These are phyloP conservation scores for Drosophila parthenogenetica DNA, from an alignment of 2,888 invertebrate species.

Conservation along the genomic window DNA sequence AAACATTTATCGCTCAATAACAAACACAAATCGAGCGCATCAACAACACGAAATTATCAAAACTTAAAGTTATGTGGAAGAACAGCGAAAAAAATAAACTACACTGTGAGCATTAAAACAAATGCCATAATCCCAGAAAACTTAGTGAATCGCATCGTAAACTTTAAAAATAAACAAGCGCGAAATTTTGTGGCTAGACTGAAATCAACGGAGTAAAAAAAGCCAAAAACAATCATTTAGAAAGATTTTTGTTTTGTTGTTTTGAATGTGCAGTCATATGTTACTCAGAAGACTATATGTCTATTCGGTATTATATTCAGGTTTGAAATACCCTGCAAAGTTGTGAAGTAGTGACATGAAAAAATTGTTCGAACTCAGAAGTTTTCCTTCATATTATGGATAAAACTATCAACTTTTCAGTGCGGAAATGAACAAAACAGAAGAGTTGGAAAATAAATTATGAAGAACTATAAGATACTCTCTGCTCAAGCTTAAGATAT, in stretches of 20 bases:
- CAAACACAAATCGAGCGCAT: conserved; percentile 43
- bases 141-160: conserved; percentile 60
- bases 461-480: no score
- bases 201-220: conserved; percentile 29
- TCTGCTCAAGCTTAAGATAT: no score
- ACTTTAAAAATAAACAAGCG: conserved; percentile 71
- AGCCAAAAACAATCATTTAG: conserved; percentile 8
- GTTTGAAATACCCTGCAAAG: conserved; percentile 7
- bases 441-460: no score
- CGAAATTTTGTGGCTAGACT: conserved; percentile 47
- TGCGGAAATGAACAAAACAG: no score
- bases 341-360: background rate
- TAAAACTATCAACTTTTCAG: no score
- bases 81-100: conserved; percentile 7
- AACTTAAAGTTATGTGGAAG: conserved; percentile 5
- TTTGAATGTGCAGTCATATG: conserved; percentile 23
- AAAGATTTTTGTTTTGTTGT: conserved; percentile 22
- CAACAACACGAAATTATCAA: conserved; percentile 44
- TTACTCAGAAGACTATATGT: conserved; percentile 41
- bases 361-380: no score
- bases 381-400: no score
- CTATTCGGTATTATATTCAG: conserved; percentile 29
- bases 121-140: conserved; percentile 34
- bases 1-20: conserved; percentile 67
- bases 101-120: conserved; percentile 39